phyloP scores from a whole-genome alignment of 2,113 vertebrate genomes.

The Triplophysa siluroides region DNA sequence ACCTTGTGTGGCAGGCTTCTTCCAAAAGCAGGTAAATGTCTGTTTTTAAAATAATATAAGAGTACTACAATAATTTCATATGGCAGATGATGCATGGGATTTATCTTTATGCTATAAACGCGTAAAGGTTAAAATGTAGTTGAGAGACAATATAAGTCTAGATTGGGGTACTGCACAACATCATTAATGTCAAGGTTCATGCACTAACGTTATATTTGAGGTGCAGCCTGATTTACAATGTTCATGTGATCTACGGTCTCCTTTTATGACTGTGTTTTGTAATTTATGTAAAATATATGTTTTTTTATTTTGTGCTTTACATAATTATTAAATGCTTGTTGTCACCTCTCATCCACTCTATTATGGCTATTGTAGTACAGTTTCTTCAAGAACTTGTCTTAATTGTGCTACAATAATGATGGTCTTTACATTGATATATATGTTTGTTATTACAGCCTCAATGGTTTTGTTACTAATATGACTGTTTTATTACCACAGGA shows the following conservation, averaged over 20 bases:
- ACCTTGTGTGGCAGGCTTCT: constrained; percentile 73
- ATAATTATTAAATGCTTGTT: neutral
- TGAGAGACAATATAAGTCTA: neutral
- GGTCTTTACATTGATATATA: neutral
- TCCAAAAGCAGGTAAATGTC: constrained; percentile 68
- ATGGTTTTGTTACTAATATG: neutral
- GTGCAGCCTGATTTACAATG: neutral
- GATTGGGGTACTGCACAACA: neutral
- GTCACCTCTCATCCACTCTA: neutral
- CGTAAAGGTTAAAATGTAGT: too few species aligned
- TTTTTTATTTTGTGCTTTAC: too few species aligned
- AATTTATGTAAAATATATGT: too few species aligned
- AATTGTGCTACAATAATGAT: neutral
- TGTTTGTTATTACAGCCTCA: neutral
- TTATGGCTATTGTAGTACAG: neutral
- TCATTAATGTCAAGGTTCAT: neutral
- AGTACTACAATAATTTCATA: neutral
- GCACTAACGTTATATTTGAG: neutral
- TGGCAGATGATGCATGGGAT: too few species aligned
- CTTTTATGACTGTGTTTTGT: too few species aligned
- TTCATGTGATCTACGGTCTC: too few species aligned
- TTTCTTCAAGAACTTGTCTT: neutral
- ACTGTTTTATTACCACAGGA: constrained; percentile 63
- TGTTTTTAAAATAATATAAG: neutral
- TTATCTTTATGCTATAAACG: too few species aligned